Base-by-base conservation (phyloP, 2,797 vertebrate genomes). In the Pangasius larnaudii region DNA sequence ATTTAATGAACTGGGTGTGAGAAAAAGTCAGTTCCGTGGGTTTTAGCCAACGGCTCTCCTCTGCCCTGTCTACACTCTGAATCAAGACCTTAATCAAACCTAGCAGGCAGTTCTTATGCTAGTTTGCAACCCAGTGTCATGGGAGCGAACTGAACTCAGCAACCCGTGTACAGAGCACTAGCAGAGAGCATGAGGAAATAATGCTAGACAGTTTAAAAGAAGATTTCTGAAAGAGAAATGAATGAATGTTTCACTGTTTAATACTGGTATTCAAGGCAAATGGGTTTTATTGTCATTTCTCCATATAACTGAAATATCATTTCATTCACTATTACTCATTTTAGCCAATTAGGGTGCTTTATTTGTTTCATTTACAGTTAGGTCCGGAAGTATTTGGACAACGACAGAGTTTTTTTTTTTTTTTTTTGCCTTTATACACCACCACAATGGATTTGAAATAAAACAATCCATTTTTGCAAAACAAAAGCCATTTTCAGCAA, bases 1-100 rank as follows among this genome's bases (percentile, higher is more conserved):
- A 33, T 67, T 87, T 86, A 87, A 88, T 85, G 85, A 88, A 75
- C 46, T 42, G 77, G 49, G 58, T 69, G 53, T 87, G 82, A 87
- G 59, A 72, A 65, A 82, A 88, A 71, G 81, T 85, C 67, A 59
- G 46, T 61, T 67, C 58, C 16, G 30, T 42, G 61, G 59, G 63
- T 63, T 84, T 78, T 13, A 85, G 83, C 78, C 88, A 74, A 80
- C 59, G n/a, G 65, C 56, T 77, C 56, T 65, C 24, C 56, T 82
- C 77, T 81, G 67, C 56, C 39, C 24, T 30, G 0, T 7, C 84
- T 65, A 65, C 63, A 16, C 46, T 65, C 77, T 49, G 22, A 77
- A 87, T 75, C 59, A 74, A 85, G 49, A 61, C 72, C 58, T 53
- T 88, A 81, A 85, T 86, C 49, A 85, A 80, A 89, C 61, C 58